phyloP scores from a whole-genome alignment of 64 coral and sea anemone species.

The Montipora sp. region DNA sequence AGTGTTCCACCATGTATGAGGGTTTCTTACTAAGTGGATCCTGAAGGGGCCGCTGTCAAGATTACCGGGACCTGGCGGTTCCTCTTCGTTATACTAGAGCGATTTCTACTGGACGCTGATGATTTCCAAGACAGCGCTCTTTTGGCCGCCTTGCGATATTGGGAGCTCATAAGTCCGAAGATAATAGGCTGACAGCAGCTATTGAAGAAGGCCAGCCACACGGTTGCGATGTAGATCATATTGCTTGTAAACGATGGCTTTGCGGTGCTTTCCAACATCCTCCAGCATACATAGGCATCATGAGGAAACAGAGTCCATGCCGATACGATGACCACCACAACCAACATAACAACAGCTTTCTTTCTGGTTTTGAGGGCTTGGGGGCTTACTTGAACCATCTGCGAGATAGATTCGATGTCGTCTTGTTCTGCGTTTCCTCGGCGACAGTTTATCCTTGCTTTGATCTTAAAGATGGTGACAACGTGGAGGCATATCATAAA shows the following conservation, averaged over 20 bases:
- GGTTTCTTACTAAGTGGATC: neutral
- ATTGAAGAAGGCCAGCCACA: conserved; percentile 74
- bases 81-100: neutral
- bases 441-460: neutral
- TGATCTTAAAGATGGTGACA: conserved; percentile 67
- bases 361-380: conserved; percentile 37
- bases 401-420: neutral
- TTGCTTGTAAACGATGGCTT: neutral
- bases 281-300: conserved; percentile 40
- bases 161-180: conserved; percentile 70
- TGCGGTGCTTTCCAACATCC: neutral
- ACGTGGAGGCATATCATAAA: conserved; percentile 72
- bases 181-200: conserved; percentile 79
- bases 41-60: neutral
- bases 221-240: neutral
- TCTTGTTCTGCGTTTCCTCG: neutral
- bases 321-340: conserved; percentile 53
- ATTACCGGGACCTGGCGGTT: neutral
- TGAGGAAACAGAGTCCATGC: conserved; percentile 63
- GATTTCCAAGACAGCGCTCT: conserved; percentile 49
- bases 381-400: conserved; percentile 11
- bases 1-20: no score
- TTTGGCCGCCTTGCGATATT: conserved; percentile 72
- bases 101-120: neutral
- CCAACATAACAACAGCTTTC: conserved; percentile 78